Conservation (phyloP, 2,797 vertebrate species). For the Epinephelus malabaricus region DNA sequence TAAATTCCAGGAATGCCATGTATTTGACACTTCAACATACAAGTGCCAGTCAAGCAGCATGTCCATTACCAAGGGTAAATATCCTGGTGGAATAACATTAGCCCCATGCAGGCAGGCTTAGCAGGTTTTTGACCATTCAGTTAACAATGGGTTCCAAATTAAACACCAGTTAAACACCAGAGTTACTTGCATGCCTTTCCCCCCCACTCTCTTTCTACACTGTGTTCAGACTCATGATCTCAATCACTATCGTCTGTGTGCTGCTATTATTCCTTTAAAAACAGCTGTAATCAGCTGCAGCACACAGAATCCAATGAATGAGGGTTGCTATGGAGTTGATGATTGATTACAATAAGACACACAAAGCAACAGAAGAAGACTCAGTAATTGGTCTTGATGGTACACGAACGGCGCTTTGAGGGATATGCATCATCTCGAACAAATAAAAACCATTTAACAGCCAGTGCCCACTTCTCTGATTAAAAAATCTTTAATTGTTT, state of each 20-base stretch:
- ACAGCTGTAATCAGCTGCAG: background rate
- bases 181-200: too few relatives aligned
- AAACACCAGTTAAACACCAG: too few relatives aligned
- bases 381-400: background rate
- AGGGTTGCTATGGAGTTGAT: background rate
- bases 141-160: too few relatives aligned
- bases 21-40: too few relatives aligned
- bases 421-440: conserved; percentile 9
- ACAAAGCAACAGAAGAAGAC: background rate
- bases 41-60: too few relatives aligned
- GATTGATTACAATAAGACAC: background rate
- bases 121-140: too few relatives aligned
- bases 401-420: background rate
- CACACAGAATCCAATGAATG: background rate
- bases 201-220: too few relatives aligned
- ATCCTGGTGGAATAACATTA: too few relatives aligned
- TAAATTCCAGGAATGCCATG: too few relatives aligned
- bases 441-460: conserved; percentile 22
- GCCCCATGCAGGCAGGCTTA: too few relatives aligned
- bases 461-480: conserved; percentile 19
- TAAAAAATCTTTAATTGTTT: conserved; percentile 6
- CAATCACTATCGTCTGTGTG: background rate
- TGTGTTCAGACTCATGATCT: too few relatives aligned
- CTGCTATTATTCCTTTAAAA: background rate
- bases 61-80: too few relatives aligned